Conservation (phyloP, 2,888 invertebrate genomes). For the Patella pellucida region DNA sequence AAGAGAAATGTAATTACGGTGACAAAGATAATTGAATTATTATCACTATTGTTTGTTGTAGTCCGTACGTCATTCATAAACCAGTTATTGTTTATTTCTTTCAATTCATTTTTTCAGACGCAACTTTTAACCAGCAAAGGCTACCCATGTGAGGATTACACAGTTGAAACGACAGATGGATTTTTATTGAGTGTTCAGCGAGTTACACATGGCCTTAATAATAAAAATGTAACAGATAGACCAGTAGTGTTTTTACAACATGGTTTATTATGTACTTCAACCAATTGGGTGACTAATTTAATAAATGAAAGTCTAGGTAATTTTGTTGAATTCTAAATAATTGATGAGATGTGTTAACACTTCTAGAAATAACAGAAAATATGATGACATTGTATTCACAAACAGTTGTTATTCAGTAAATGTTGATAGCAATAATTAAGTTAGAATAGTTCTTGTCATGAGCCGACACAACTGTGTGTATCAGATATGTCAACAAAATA, state of each 20-base stretch:
- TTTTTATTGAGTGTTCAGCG: constrained; percentile 86
- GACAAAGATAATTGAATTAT: no score
- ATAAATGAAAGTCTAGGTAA: constrained; percentile 78
- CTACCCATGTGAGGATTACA: constrained; percentile 67
- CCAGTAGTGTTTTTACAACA: constrained; percentile 70
- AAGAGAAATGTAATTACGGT: no score
- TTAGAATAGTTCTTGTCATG: no score
- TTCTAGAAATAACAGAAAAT: no score
- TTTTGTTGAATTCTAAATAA: constrained; percentile 56
- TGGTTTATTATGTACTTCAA: constrained; percentile 83
- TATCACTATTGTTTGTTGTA: not conserved
- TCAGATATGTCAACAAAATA: no score
- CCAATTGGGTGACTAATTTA: constrained; percentile 83
- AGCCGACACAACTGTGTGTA: no score
- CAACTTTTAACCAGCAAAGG: constrained; percentile 68
- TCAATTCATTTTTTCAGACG: constrained; percentile 44
- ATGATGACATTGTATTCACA: no score
- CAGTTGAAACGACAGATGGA: constrained; percentile 81
- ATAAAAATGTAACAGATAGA: constrained; percentile 11
- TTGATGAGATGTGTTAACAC: constrained; percentile 74
- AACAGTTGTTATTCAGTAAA: no score
- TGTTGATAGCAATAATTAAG: no score
- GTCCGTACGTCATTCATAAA: not conserved
- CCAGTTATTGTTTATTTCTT: not conserved
- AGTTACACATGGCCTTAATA: constrained; percentile 75